Evolutionary conservation across 2,888 invertebrate species (phyloP).

Genomic region (Macaria liturata): DNA sequence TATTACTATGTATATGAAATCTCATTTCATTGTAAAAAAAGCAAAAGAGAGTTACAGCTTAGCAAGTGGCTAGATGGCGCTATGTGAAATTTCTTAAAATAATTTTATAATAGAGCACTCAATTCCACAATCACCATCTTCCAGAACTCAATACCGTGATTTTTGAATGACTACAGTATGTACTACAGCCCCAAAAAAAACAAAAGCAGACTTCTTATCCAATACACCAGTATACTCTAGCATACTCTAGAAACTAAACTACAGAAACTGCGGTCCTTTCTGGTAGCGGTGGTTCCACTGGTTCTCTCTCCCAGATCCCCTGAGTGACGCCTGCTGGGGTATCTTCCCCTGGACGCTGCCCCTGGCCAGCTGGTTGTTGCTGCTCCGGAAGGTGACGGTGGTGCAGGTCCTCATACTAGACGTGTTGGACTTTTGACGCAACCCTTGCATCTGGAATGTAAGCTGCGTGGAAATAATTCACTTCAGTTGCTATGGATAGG

Average conservation of each 20-base stretch:
- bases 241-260: slow-evolving; percentile 13
- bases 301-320: slow-evolving; percentile 50
- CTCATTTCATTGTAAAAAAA: too few species aligned
- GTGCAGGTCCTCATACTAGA: slow-evolving; percentile 71
- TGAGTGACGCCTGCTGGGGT: slow-evolving; percentile 17
- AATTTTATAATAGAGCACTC: too few species aligned
- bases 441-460: slow-evolving; percentile 70
- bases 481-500: neutral
- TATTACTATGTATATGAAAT: too few species aligned
- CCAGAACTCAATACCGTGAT: too few species aligned
- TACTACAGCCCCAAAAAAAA: too few species aligned
- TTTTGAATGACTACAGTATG: too few species aligned
- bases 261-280: slow-evolving; percentile 60
- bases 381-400: slow-evolving; percentile 68
- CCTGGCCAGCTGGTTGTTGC: slow-evolving; percentile 54
- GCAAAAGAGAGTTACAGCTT: too few species aligned
- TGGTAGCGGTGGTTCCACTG: slow-evolving; percentile 56
- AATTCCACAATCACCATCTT: too few species aligned
- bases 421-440: slow-evolving; percentile 79
- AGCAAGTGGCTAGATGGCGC: too few species aligned
- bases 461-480: slow-evolving; percentile 17
- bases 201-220: too few species aligned
- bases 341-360: slow-evolving; percentile 48
- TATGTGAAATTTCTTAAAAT: too few species aligned
- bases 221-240: too few species aligned